A percentile compares a stretch with the other conserved stretches of the same genome.
phyloP scores from a whole-genome alignment of 1,140 invertebrate species.

The Anastrepha ludens region DNA sequence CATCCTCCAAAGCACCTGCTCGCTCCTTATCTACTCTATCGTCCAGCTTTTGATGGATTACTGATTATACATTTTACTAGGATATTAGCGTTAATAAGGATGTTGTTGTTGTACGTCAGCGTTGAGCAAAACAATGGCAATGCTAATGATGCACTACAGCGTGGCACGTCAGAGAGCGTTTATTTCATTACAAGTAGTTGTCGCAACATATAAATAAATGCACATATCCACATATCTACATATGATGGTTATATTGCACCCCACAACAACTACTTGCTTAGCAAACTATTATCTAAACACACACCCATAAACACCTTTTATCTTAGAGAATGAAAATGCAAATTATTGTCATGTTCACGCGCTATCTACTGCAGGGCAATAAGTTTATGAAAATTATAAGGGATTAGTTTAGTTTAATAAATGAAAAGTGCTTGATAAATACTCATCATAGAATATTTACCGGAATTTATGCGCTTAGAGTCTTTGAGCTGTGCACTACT shows the following conservation, averaged over 20 bases:
- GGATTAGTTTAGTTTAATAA: too few species aligned
- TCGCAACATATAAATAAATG: too few species aligned
- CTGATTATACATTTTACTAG: conserved; percentile 15
- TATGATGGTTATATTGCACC: background rate
- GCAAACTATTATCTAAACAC: too few species aligned
- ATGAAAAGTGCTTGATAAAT: too few species aligned
- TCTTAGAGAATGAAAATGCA: background rate
- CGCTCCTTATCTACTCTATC: background rate
- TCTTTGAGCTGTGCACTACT: too few species aligned
- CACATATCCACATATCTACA: too few species aligned
- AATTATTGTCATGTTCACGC: background rate
- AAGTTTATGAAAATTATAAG: background rate
- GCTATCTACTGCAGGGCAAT: background rate
- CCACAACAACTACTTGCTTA: background rate
- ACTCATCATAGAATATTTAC: too few species aligned
- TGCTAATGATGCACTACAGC: conserved; percentile 14
- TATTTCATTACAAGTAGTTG: conserved; percentile 34
- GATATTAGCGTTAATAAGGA: conserved; percentile 31
- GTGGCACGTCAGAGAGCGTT: background rate
- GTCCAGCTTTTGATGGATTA: background rate
- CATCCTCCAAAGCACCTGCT: background rate
- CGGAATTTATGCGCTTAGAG: too few species aligned
- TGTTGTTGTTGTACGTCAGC: background rate
- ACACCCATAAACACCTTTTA: background rate
- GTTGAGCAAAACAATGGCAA: background rate